A percentile compares a stretch with the other conserved stretches of the same genome.
phyloP scores from a whole-genome alignment of 1,140 invertebrate species.

The Callitettix versicolor region DNA sequence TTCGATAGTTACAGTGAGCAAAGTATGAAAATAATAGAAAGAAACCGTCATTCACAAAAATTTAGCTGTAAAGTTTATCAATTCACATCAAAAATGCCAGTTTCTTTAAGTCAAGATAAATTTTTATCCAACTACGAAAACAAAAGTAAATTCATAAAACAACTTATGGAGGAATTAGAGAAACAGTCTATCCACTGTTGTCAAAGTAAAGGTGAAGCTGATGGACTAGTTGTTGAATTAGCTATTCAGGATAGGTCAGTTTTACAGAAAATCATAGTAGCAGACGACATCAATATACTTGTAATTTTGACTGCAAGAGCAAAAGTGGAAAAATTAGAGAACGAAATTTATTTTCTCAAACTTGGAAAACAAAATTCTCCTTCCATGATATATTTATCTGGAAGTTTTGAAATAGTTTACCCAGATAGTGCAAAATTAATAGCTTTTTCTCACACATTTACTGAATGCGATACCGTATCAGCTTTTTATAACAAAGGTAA shows the following conservation, averaged over 20 bases:
- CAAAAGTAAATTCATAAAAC: not conserved
- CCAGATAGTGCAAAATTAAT: not conserved
- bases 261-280: conserved; percentile 3
- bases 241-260: not conserved
- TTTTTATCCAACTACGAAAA: not conserved
- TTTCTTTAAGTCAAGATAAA: not conserved
- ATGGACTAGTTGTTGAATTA: not conserved
- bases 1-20: not conserved
- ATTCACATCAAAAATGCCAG: not conserved
- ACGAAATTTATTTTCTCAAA: conserved; percentile 1
- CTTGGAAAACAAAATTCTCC: not conserved
- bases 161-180: not conserved
- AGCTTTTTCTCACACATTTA: conserved; percentile 4
- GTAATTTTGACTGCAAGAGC: conserved; percentile 6
- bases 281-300: conserved; percentile 5
- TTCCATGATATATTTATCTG: not conserved
- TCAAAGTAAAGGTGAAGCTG: not conserved
- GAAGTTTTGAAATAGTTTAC: not conserved
- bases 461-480: conserved; percentile 2
- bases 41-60: not conserved
- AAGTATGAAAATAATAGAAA: not conserved
- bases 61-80: not conserved
- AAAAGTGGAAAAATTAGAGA: not conserved
- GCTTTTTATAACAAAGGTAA: conserved; percentile 8
- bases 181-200: not conserved